phyloP scores from a whole-genome alignment of 2,888 invertebrate genomes.

The Tenodera sinensis region DNA sequence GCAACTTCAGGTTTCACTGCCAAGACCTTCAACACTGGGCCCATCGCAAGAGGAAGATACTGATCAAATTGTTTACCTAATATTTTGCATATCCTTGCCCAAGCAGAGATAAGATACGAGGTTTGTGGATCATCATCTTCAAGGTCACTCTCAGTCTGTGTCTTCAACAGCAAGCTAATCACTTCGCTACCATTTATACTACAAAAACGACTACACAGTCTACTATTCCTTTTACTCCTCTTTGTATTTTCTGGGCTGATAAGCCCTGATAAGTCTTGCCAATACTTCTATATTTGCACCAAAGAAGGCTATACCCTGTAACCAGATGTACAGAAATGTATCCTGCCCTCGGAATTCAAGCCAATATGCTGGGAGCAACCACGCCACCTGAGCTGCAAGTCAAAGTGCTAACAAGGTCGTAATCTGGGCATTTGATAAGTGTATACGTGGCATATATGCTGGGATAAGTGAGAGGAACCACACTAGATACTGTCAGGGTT shows the following conservation, averaged over 20 bases:
- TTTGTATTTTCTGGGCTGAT: constrained; percentile 31
- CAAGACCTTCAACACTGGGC: too few relatives aligned
- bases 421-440: constrained; percentile 50
- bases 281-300: constrained; percentile 71
- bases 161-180: too few relatives aligned
- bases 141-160: too few relatives aligned
- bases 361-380: constrained; percentile 88
- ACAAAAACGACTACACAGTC: background rate
- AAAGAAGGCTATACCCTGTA: constrained; percentile 80
- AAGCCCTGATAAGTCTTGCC: constrained; percentile 52
- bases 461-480: constrained; percentile 94
- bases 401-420: constrained; percentile 56
- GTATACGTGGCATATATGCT: constrained; percentile 68
- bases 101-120: too few relatives aligned
- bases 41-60: too few relatives aligned
- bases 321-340: constrained; percentile 81
- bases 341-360: constrained; percentile 85
- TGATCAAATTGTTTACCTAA: too few relatives aligned
- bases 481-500: constrained; percentile 95
- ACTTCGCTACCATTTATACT: background rate
- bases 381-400: constrained; percentile 72
- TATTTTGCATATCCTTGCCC: too few relatives aligned
- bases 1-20: too few relatives aligned
- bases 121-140: too few relatives aligned
- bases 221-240: background rate